A percentile compares a stretch with the other conserved stretches of the same genome.
Evolutionary conservation across 1,140 invertebrate species (phyloP).

Genomic region (Diachasmimorpha longicaudata): DNA sequence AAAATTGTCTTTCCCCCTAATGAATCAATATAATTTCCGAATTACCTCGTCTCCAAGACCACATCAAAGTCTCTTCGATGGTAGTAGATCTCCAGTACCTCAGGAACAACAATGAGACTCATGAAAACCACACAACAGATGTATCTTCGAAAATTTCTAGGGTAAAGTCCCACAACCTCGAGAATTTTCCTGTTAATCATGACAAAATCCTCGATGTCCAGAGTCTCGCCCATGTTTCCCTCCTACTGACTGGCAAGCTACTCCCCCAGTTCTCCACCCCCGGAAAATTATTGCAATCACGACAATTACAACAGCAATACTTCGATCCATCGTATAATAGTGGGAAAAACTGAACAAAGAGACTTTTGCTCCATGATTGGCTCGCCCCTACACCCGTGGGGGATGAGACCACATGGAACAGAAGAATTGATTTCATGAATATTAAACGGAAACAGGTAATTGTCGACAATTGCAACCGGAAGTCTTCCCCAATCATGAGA

Average conservation of each 20-base stretch:
- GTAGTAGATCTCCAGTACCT: slow-evolving; percentile 35
- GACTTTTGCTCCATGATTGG: background rate
- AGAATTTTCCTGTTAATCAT: slow-evolving; percentile 38
- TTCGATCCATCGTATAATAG: too few species aligned
- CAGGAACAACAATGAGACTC: slow-evolving; percentile 40
- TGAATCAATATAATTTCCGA: background rate
- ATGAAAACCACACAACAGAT: slow-evolving; percentile 33
- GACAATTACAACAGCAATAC: too few species aligned
- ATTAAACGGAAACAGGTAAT: background rate
- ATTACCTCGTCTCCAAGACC: slow-evolving; percentile 37
- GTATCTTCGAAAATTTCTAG: slow-evolving; percentile 34
- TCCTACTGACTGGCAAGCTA: background rate
- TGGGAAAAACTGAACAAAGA: too few species aligned
- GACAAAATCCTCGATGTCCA: slow-evolving; percentile 37
- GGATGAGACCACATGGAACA: too few species aligned
- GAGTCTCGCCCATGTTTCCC: background rate
- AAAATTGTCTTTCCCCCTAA: background rate
- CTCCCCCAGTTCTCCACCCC: background rate
- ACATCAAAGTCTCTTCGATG: slow-evolving; percentile 31
- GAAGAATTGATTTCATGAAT: slow-evolving; percentile 4
- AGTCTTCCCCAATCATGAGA: background rate
- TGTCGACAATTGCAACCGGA: background rate
- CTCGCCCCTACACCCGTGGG: too few species aligned
- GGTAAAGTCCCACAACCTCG: slow-evolving; percentile 43
- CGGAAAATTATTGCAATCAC: too few species aligned